Percentiles rank a stretch among this genome's conserved stretches.
These are phyloP conservation scores for Zaprionus vittiger DNA, from an alignment of 1,140 invertebrate genomes.

Conservation along the genomic window DNA sequence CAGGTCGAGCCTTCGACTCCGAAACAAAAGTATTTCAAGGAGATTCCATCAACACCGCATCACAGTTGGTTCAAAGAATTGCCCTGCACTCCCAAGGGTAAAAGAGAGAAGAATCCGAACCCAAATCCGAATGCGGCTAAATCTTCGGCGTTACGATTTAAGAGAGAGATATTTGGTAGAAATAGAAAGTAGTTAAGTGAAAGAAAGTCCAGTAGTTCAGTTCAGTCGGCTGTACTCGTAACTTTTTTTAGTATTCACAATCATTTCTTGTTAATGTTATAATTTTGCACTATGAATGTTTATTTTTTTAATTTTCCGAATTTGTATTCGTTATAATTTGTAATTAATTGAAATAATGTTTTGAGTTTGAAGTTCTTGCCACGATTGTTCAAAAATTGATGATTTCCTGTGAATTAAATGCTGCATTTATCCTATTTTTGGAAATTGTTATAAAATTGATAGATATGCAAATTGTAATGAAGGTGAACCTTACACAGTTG, in stretches of 20 bases:
- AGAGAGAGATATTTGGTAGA: slow-evolving; percentile 42
- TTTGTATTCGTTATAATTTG: slow-evolving; percentile 11
- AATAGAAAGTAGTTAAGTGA: slow-evolving; percentile 9
- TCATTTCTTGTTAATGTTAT: slow-evolving; percentile 10
- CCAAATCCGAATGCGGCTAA: slow-evolving; percentile 42
- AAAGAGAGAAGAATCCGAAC: slow-evolving; percentile 8
- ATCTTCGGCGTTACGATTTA: slow-evolving; percentile 63
- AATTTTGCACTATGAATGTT: slow-evolving; percentile 9
- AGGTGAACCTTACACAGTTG: not conserved
- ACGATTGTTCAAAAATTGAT: not conserved
- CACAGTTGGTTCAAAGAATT: slow-evolving; percentile 33
- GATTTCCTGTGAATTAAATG: not conserved
- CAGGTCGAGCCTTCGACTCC: slow-evolving; percentile 70
- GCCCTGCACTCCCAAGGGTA: not conserved
- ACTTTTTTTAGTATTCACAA: not conserved
- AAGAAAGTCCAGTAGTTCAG: not conserved
- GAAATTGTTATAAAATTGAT: not conserved
- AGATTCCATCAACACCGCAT: slow-evolving; percentile 49
- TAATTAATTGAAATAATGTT: slow-evolving; percentile 6
- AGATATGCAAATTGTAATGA: not conserved
- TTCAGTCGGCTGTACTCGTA: slow-evolving; percentile 3
- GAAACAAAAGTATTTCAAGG: slow-evolving; percentile 62
- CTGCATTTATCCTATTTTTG: not conserved
- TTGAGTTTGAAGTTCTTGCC: slow-evolving; percentile 7
- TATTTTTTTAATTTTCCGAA: slow-evolving; percentile 6